Evolutionary conservation across 2,113 vertebrate genomes (phyloP).

Genomic region (Gobius niger): DNA sequence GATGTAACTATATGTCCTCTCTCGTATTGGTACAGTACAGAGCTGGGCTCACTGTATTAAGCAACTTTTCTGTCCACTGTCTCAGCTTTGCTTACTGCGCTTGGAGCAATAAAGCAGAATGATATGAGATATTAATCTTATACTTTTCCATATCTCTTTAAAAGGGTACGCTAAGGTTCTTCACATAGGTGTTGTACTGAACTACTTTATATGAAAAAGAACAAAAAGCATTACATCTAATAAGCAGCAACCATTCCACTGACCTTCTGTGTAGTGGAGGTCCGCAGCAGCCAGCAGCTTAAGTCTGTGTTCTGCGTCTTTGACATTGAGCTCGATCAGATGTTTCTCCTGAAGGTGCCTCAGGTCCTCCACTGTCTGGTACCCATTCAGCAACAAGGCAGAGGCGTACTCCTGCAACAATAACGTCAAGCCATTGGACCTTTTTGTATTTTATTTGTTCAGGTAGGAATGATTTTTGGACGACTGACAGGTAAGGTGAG

Average conservation of each 20-base stretch:
- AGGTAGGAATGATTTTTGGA: background rate
- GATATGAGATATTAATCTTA: too few species aligned
- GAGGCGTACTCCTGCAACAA: constrained; percentile 85
- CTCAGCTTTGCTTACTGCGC: too few species aligned
- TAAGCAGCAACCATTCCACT: constrained; percentile 49
- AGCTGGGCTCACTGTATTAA: background rate
- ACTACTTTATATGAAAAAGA: too few species aligned
- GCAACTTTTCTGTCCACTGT: background rate
- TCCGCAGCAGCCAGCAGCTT: constrained; percentile 86
- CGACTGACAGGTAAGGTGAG: background rate
- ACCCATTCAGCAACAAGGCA: constrained; percentile 90
- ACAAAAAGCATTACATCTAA: too few species aligned
- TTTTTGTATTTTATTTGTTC: background rate
- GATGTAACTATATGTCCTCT: background rate
- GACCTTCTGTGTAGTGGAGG: constrained; percentile 83
- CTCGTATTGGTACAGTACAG: background rate
- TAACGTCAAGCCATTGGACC: background rate
- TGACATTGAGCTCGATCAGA: constrained; percentile 90
- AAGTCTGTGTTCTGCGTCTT: constrained; percentile 84
- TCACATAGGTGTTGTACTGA: too few species aligned
- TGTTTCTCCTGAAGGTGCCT: constrained; percentile 90
- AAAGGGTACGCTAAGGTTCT: too few species aligned
- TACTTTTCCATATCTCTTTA: too few species aligned
- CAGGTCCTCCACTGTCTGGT: constrained; percentile 92
- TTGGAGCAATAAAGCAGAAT: too few species aligned